Percentiles rank a stretch among this genome's conserved stretches.
phyloP scores from a whole-genome alignment of 2,113 vertebrate species.

The Silurus glanis region DNA sequence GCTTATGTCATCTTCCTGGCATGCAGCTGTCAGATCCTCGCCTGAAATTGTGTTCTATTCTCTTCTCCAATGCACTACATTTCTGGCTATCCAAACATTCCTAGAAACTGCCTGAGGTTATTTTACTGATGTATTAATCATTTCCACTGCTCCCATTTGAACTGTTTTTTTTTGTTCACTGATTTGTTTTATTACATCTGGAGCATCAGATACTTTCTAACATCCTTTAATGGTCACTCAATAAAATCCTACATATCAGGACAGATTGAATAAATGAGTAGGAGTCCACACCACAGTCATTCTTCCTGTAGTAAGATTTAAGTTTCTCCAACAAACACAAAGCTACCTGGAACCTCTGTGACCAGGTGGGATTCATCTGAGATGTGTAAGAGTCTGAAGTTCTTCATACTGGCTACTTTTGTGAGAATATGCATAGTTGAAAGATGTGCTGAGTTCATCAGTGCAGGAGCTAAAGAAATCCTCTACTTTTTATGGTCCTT shows the following conservation, averaged over 20 bases:
- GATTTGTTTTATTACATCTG: neutral
- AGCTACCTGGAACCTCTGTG: neutral
- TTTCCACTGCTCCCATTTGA: constrained; percentile 7
- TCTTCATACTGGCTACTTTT: neutral
- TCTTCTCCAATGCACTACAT: neutral
- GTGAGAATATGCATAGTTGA: neutral
- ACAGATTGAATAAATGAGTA: neutral
- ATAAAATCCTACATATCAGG: neutral
- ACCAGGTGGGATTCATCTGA: neutral
- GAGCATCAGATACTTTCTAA: neutral
- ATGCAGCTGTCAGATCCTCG: constrained; percentile 32
- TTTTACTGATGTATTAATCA: constrained; percentile 18
- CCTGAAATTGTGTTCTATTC: neutral
- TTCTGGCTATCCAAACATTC: neutral
- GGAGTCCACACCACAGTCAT: neutral
- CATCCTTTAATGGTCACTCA: neutral
- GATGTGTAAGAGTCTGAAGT: neutral
- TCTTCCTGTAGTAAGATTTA: neutral
- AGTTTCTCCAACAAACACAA: constrained; percentile 12
- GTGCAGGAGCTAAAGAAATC: neutral
- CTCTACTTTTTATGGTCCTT: neutral
- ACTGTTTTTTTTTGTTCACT: neutral
- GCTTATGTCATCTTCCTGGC: constrained; percentile 27
- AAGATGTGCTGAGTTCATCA: neutral
- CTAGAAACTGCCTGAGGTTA: constrained; percentile 3